A percentile compares a stretch with the other conserved stretches of the same genome.
phyloP scores from a whole-genome alignment of 1,140 invertebrate species.

The Lucilia cuprina region DNA sequence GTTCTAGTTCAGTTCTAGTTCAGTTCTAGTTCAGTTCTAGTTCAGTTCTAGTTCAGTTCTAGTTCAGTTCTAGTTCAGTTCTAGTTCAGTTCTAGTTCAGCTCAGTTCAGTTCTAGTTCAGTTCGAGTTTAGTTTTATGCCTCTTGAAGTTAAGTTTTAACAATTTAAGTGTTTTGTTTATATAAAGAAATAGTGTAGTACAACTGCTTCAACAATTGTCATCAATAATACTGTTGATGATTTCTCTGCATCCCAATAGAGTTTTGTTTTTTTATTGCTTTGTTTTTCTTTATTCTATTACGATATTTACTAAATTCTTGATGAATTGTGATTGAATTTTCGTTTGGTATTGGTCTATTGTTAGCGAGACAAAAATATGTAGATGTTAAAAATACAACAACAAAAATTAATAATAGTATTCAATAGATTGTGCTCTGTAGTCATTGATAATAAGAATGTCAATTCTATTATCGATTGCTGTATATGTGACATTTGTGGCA shows the following conservation, averaged over 20 bases:
- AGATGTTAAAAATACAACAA: not conserved
- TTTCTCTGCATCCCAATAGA: not conserved
- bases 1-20: too few relatives aligned
- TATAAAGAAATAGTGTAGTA: too few relatives aligned
- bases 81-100: too few relatives aligned
- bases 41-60: too few relatives aligned
- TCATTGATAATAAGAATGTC: slow-evolving; percentile 8
- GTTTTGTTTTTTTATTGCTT: not conserved
- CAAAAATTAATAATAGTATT: slow-evolving; percentile 5
- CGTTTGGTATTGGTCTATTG: slow-evolving; percentile 30
- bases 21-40: too few relatives aligned
- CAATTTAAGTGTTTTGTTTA: too few relatives aligned
- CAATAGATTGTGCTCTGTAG: not conserved
- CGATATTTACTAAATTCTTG: slow-evolving; percentile 41
- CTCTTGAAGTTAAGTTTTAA: too few relatives aligned
- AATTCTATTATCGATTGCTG: slow-evolving; percentile 7
- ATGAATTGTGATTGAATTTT: slow-evolving; percentile 46
- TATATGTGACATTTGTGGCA: slow-evolving; percentile 24
- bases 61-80: too few relatives aligned
- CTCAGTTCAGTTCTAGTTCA: too few relatives aligned
- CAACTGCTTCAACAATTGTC: too few relatives aligned
- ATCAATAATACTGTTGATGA: not conserved
- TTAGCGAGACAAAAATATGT: not conserved
- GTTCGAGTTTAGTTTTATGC: too few relatives aligned
- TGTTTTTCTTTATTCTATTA: not conserved